Base-by-base conservation (phyloP, 2,113 vertebrate genomes). In the Andinoacara biseriatus region DNA sequence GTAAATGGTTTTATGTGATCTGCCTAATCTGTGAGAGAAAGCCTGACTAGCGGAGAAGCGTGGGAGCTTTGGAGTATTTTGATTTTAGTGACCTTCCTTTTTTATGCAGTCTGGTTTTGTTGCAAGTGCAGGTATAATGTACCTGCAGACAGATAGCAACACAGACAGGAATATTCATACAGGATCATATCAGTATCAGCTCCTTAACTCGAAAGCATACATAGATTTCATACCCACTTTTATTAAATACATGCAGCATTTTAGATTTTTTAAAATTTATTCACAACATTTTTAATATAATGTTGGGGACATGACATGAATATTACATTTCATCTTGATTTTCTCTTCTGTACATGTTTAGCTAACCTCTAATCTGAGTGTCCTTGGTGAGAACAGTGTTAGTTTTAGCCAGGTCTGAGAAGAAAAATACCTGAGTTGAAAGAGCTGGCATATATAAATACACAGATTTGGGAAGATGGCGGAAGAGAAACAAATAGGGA, bases 31-130 rank as follows among this genome's bases (percentile, higher is more conserved):
- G 52, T 60, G 81, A 83, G 87, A 83, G 83, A 86, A 63, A 84
- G 81, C 35, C 60, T 58, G 72, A 81, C 58, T 52, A 54, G 56
- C 74, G 58, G 65, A 85, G 80, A 91, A 82, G 91, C 77, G 89
- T 89, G 90, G 86, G 86, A 83, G 87, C 54, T 85, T 43, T 86
- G 76, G 75, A 90, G 90, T 54, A 82, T 89, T 93, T 89, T 92
- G 67, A 91, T 88, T 90, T 74, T 74, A 76, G 10, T 91, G 88
- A 88, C 89, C 87, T 90, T 92, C 72, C 77, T 58, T 84, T 89
- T 86, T 87, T 63, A 69, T 75, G 76, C 79, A 54, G 86, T 87
- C 85, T 91, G 84, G 59, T 62, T 88, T 49, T 69, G 84, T 61
- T 84, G 80, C 86, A 76, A 76, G 91, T 20, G 8, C 90, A 89